Conservation (phyloP, 2,888 invertebrate species). For the Yponomeuta plumbellus region DNA sequence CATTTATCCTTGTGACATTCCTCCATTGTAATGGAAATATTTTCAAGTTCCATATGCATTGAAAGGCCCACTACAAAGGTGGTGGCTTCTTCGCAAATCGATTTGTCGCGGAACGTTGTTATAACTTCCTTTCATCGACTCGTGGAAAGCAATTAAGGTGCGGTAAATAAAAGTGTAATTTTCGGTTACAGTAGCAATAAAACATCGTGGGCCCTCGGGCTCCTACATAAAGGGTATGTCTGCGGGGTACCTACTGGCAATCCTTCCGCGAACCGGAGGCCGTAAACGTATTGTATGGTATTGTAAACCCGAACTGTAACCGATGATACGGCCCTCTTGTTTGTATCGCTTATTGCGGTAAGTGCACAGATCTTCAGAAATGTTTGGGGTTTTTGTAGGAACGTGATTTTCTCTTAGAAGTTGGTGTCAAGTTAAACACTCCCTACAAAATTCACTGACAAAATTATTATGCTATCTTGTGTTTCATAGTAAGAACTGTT, state of each 20-base stretch:
- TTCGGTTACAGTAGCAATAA: constrained; percentile 63
- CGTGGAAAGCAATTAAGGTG: background rate
- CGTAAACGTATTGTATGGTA: background rate
- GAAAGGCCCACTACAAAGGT: background rate
- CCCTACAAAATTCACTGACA: no score
- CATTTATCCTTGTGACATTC: no score
- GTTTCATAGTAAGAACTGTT: no score
- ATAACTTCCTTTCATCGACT: background rate
- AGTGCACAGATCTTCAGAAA: background rate
- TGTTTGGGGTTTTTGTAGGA: background rate
- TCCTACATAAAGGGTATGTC: constrained; percentile 48
- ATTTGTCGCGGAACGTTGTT: background rate
- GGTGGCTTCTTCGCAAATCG: constrained; percentile 4
- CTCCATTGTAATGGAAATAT: background rate
- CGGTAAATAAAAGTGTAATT: constrained; percentile 33
- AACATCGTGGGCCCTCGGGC: constrained; percentile 35
- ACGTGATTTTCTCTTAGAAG: no score
- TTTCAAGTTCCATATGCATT: background rate
- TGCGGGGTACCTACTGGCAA: constrained; percentile 23
- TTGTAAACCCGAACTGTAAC: background rate
- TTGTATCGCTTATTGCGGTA: background rate
- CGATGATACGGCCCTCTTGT: background rate
- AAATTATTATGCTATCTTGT: no score
- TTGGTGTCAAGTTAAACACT: no score
- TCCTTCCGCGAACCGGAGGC: constrained; percentile 11